A percentile compares a stretch with the other conserved stretches of the same genome.
phyloP scores from a whole-genome alignment of 2,113 vertebrate genomes.

The Saiga tatarica region DNA sequence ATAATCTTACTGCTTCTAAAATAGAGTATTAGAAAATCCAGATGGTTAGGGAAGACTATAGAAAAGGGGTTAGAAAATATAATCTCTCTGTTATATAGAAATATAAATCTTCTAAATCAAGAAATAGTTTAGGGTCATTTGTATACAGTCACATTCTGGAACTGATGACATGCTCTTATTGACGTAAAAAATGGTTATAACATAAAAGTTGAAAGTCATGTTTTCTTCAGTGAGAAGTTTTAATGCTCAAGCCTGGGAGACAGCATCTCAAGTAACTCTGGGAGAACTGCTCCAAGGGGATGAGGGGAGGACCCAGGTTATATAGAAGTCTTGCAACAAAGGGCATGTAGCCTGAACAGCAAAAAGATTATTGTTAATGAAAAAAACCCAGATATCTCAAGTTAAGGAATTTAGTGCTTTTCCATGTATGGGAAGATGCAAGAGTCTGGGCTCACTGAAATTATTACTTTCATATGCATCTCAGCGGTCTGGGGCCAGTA shows the following conservation, averaged over 20 bases:
- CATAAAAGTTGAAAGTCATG: background rate
- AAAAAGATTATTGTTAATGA: background rate
- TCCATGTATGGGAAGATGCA: background rate
- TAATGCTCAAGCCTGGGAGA: background rate
- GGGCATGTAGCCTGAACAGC: background rate
- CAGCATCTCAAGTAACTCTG: background rate
- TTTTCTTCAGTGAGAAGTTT: background rate
- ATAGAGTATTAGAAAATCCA: slow-evolving; percentile 13
- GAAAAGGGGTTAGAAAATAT: background rate
- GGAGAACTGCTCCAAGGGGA: background rate
- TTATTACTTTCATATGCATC: background rate
- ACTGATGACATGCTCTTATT: background rate
- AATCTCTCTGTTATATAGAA: background rate
- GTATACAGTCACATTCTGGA: background rate
- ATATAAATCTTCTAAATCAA: background rate
- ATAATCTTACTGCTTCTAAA: background rate
- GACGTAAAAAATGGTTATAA: background rate
- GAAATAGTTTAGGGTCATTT: background rate
- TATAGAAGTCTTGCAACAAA: background rate
- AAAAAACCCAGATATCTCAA: background rate
- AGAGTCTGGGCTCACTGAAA: background rate
- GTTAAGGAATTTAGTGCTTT: background rate
- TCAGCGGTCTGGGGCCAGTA: background rate
- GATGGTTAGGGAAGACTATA: background rate
- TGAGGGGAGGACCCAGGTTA: background rate